Conservation (phyloP, 2,113 vertebrate genomes). For the Indicator indicator region DNA sequence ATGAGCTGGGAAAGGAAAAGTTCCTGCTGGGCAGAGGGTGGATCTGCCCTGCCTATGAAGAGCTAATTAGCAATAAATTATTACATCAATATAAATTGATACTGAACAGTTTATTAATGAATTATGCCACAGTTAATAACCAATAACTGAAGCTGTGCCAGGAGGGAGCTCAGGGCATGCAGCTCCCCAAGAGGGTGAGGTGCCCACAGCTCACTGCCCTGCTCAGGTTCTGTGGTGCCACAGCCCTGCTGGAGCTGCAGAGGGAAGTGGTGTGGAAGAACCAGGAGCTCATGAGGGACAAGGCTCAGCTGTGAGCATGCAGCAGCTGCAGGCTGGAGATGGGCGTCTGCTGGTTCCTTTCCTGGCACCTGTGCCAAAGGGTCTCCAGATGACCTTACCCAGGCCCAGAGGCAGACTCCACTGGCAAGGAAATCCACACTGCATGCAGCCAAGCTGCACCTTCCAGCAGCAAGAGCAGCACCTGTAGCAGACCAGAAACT, state of each 20-base stretch:
- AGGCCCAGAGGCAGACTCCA: not conserved
- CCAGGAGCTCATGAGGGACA: not conserved
- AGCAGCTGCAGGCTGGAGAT: not conserved
- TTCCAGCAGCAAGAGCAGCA: not conserved
- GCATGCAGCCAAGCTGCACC: not conserved
- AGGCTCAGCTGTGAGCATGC: not conserved
- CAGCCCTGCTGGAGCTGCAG: too few species aligned
- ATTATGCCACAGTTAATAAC: too few species aligned
- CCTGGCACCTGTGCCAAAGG: not conserved
- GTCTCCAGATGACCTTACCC: not conserved
- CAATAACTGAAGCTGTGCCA: not conserved
- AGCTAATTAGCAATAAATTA: too few species aligned
- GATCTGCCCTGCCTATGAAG: not conserved
- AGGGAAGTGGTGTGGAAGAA: not conserved
- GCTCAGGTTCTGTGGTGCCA: too few species aligned
- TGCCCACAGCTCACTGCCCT: not conserved
- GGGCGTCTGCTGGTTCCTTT: not conserved
- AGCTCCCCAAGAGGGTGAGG: not conserved
- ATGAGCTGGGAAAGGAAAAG: not conserved
- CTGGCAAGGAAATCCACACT: not conserved
- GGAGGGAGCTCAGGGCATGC: not conserved
- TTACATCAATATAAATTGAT: too few species aligned
- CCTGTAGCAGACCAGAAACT: not conserved
- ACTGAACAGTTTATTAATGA: too few species aligned
- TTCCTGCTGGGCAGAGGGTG: not conserved